phyloP scores from a whole-genome alignment of 2,888 invertebrate species.

The Drosophila neonasuta region DNA sequence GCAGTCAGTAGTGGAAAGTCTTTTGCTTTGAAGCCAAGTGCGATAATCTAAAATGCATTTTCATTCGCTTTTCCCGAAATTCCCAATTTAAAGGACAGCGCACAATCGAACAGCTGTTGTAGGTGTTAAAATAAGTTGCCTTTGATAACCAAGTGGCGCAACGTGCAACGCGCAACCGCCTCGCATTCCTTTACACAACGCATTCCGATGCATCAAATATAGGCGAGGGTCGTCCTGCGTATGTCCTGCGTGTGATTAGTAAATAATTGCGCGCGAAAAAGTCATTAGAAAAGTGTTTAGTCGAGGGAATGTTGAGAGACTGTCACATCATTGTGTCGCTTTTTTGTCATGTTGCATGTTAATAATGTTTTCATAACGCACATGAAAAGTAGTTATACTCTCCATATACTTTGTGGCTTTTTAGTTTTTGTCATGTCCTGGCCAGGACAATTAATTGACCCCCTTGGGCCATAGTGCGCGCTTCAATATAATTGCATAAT shows the following conservation, averaged over 20 bases:
- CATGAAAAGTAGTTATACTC: neutral
- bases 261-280: conserved; percentile 72
- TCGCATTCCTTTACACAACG: conserved; percentile 60
- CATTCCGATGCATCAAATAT: conserved; percentile 4
- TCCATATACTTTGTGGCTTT: conserved; percentile 50
- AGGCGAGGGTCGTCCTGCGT: conserved; percentile 24
- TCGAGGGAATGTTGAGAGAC: neutral
- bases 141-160: conserved; percentile 71
- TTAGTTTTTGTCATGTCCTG: conserved; percentile 41
- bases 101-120: conserved; percentile 62
- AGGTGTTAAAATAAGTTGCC: conserved; percentile 65
- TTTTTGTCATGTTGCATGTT: conserved; percentile 37
- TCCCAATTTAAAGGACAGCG: conserved; percentile 4
- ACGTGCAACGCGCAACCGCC: conserved; percentile 24
- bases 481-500: conserved; percentile 75
- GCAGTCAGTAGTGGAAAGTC: conserved; percentile 23
- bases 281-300: conserved; percentile 71
- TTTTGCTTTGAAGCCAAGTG: conserved; percentile 41
- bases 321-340: conserved; percentile 34
- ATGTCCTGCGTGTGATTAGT: conserved; percentile 70
- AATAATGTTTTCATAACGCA: conserved; percentile 67
- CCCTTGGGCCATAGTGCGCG: conserved; percentile 40
- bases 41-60: conserved; percentile 75
- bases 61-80: conserved; percentile 46
- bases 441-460: conserved; percentile 71